phyloP scores from a whole-genome alignment of 2,888 invertebrate species.

The Stenotaenia linearis region DNA sequence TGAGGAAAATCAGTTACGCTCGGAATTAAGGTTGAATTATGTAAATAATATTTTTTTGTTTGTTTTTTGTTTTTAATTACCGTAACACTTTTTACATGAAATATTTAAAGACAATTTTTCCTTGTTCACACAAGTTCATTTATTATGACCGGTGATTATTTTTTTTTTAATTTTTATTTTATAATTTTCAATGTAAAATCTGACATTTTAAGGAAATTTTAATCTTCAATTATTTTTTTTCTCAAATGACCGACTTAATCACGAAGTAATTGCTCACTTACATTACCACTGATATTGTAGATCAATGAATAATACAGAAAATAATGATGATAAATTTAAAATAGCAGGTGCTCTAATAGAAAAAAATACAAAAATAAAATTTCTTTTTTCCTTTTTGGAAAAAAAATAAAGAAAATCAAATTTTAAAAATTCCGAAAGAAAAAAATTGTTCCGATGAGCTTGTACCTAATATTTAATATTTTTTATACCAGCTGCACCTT shows the following conservation, averaged over 20 bases:
- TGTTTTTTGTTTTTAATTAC: background rate
- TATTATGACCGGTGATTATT: background rate
- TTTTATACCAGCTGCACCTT: background rate
- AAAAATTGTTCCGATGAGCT: background rate
- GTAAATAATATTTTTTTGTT: background rate
- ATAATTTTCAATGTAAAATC: background rate
- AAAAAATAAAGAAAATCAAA: background rate
- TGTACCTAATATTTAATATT: background rate
- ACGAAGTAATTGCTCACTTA: background rate
- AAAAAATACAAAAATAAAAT: background rate
- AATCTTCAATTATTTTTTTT: background rate
- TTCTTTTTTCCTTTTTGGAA: background rate
- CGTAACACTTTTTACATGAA: too few relatives aligned
- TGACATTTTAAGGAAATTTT: background rate
- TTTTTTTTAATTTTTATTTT: background rate
- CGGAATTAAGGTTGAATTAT: background rate
- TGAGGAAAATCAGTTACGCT: too few relatives aligned
- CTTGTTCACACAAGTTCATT: conserved; percentile 8
- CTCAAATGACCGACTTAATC: background rate
- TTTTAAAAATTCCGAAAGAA: background rate
- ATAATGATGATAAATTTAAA: background rate
- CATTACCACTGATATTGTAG: background rate
- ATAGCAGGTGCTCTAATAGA: background rate
- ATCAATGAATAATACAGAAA: background rate
- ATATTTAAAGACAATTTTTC: background rate